Percentiles rank a stretch among this genome's conserved stretches.
phyloP scores from a whole-genome alignment of 2,888 invertebrate species.

The Ceraclea dissimilis region DNA sequence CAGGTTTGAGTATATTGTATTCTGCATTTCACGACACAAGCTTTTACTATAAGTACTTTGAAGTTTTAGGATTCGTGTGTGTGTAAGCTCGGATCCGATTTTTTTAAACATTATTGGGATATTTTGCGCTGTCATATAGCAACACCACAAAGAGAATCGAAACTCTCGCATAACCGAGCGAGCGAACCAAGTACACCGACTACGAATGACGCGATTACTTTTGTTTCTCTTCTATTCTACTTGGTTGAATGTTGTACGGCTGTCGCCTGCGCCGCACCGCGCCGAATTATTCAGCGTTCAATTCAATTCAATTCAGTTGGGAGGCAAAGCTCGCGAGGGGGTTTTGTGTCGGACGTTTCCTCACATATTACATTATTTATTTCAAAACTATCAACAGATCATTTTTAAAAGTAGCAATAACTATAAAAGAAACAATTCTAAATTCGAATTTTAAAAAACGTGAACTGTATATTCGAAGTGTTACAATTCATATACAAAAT shows the following conservation, averaged over 20 bases:
- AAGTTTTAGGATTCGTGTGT: too few relatives aligned
- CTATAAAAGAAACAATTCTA: too few relatives aligned
- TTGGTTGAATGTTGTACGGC: slow-evolving; percentile 4
- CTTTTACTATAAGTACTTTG: too few relatives aligned
- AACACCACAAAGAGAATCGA: slow-evolving; percentile 12
- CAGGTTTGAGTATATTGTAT: too few relatives aligned
- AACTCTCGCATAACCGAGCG: slow-evolving; percentile 13
- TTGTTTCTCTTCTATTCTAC: slow-evolving; percentile 17
- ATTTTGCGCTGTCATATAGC: not conserved
- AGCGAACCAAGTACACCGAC: not conserved
- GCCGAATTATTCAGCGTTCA: not conserved
- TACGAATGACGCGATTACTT: slow-evolving; percentile 18
- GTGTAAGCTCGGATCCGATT: too few relatives aligned
- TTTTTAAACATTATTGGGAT: too few relatives aligned
- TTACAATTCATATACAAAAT: too few relatives aligned
- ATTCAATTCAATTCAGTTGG: slow-evolving; percentile 6
- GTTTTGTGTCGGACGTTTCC: not conserved
- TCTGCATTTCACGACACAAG: too few relatives aligned
- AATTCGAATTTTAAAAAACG: too few relatives aligned
- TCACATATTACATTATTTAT: too few relatives aligned
- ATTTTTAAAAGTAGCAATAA: not conserved
- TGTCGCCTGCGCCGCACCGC: slow-evolving; percentile 6
- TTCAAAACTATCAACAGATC: not conserved
- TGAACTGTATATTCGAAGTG: too few relatives aligned
- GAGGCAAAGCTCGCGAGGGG: slow-evolving; percentile 11